Evolutionary conservation across 2,888 invertebrate species (phyloP), one percentile per base, ranked within the genome.

Genomic region (Drosophila crucigera): DNA sequence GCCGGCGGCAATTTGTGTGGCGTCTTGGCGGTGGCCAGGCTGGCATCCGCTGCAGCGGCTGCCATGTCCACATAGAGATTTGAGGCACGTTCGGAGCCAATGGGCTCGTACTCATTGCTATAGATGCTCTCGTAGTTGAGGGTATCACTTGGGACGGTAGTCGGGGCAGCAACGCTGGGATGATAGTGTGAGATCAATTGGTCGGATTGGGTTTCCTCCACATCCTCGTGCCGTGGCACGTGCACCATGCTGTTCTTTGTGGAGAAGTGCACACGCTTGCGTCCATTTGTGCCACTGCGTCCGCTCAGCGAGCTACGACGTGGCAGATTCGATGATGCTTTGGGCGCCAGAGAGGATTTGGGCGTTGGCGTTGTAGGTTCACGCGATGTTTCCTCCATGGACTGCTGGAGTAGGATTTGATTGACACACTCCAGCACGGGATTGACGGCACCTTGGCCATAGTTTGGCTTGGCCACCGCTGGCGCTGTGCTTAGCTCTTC

Each of bases 361-460:
- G 80, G 58, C 6, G 58, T 58, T 31, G 58, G 74, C 19, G 73
- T 73, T 50, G 73, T 41, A 4, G 74, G 77, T 16, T 91, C 89
- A 9, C 84, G 80, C 16, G 87, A 70, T 4, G 91, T 84, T 35
- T 93, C 95, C 75, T 95, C 95, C 92, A 95, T 94, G 28, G 95
- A 95, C 91, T 97, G 97, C 84, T 97, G 96, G 37, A 97, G 93
- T 47, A 97, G 93, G 83, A 97, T 97, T 93, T 93, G 97, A 94
- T 97, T 97, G 78, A 97, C 97, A 91, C 97, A 97, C 92, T 97
- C 97, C 59, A 97, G 93, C 10, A 97, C 97, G 1, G 97, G 97
- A 93, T 97, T 97, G 81, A 97, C 97, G 30, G 95, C 95, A 67
- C 95, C 95, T 75, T 95, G 91, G 1, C 91, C 91, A 69, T 93